phyloP scores from a whole-genome alignment of 2,113 vertebrate genomes.

The Anhinga rufa region DNA sequence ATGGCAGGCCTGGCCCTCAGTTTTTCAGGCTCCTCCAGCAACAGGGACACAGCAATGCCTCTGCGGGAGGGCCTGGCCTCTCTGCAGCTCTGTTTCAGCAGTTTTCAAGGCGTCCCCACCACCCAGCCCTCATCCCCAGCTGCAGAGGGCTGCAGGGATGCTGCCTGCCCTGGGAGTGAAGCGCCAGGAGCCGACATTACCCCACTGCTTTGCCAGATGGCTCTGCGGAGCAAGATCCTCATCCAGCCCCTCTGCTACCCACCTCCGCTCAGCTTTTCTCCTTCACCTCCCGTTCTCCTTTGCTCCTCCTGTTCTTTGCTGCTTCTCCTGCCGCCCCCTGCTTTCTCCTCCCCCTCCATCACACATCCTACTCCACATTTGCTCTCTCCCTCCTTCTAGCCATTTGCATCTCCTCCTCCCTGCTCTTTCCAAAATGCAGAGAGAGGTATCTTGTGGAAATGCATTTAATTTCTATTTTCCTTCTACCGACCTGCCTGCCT shows the following conservation, averaged over 20 bases:
- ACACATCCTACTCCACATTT: slow-evolving; percentile 50
- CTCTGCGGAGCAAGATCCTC: not conserved
- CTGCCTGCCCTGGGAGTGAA: accelerated
- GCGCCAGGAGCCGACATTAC: not conserved
- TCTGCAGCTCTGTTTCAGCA: accelerated
- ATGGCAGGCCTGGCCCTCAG: accelerated
- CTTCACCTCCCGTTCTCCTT: not conserved
- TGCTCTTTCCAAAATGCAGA: not conserved
- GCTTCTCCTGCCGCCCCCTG: not conserved
- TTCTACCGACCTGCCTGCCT: not conserved
- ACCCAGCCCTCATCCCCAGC: not conserved
- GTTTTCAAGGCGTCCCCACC: too few species aligned
- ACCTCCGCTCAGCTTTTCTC: not conserved
- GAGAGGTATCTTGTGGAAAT: too few species aligned
- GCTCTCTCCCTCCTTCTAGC: not conserved
- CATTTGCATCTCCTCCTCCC: not conserved
- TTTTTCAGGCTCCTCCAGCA: accelerated
- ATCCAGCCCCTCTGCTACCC: not conserved
- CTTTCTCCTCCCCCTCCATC: slow-evolving; percentile 21
- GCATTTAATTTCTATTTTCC: not conserved
- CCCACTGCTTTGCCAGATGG: not conserved
- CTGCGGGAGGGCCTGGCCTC: not conserved
- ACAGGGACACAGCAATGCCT: not conserved
- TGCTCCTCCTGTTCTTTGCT: not conserved
- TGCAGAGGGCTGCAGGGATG: not conserved